Conservation (phyloP, 2,888 invertebrate genomes). For the Eumacrocentrus americanus region DNA sequence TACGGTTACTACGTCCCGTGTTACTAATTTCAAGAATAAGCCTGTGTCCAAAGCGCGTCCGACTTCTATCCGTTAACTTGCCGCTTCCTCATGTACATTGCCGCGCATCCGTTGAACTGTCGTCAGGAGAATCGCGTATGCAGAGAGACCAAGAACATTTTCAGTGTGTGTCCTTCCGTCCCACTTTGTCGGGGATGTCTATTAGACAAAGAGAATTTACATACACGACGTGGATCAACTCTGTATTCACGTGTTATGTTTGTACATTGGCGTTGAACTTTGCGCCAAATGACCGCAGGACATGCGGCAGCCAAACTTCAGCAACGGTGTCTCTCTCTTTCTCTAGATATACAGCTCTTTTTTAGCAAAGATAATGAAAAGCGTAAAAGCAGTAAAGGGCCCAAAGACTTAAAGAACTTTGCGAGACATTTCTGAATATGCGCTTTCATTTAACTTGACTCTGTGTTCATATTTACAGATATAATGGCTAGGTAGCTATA, state of each 20-base stretch:
- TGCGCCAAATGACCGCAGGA: background rate
- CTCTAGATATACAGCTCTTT: background rate
- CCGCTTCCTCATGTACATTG: conserved; percentile 3
- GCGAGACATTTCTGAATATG: conserved; percentile 1
- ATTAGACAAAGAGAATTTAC: conserved; percentile 43
- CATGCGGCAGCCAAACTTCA: background rate
- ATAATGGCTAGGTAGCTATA: background rate
- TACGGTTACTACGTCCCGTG: conserved; percentile 10
- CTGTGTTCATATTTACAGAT: background rate
- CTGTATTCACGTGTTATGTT: conserved; percentile 5
- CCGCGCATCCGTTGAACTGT: conserved; percentile 3
- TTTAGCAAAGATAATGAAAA: background rate
- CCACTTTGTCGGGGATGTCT: background rate
- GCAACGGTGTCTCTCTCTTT: too few species aligned
- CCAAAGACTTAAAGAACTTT: background rate
- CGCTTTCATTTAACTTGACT: background rate
- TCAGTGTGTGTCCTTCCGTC: background rate
- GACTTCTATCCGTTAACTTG: background rate
- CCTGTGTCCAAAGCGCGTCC: background rate
- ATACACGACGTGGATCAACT: conserved; percentile 28
- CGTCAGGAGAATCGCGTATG: conserved; percentile 16
- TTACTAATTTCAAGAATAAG: conserved; percentile 25
- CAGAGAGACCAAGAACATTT: conserved; percentile 18
- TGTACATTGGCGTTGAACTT: background rate
- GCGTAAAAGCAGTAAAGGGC: background rate